Evolutionary conservation across 1,140 invertebrate genomes (phyloP).

Genomic region (Pygmarrhopalites habei): DNA sequence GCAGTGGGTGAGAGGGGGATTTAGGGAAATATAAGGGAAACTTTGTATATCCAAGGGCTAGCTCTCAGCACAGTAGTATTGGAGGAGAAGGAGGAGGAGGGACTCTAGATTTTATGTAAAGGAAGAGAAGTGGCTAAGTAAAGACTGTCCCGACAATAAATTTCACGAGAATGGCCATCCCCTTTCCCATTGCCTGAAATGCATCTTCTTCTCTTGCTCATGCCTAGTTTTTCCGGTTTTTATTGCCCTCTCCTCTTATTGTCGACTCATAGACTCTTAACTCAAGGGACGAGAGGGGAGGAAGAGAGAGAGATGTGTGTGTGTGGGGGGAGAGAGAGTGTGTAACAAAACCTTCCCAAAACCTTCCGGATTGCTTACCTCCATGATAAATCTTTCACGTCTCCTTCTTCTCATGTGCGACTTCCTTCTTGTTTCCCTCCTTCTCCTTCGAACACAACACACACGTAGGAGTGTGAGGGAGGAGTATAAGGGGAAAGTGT

Average conservation of each 20-base stretch:
- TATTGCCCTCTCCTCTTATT: constrained; percentile 4
- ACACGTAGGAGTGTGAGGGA: too few relatives aligned
- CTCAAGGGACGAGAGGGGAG: not conserved
- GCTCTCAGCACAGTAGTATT: not conserved
- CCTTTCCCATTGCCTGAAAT: not conserved
- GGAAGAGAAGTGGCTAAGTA: constrained; percentile 15
- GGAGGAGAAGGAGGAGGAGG: not conserved
- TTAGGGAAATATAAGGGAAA: too few relatives aligned
- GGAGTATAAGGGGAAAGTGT: too few relatives aligned
- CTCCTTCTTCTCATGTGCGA: not conserved
- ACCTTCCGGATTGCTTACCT: constrained; percentile 11
- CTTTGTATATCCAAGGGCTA: too few relatives aligned
- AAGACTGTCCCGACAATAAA: constrained; percentile 12
- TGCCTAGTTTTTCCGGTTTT: constrained; percentile 5
- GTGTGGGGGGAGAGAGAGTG: too few relatives aligned
- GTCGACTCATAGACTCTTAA: not conserved
- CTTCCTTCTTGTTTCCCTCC: not conserved
- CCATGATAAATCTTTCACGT: constrained; percentile 6
- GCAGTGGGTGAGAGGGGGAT: not conserved
- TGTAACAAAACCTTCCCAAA: constrained; percentile 9
- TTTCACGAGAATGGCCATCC: constrained; percentile 9
- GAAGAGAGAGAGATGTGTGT: too few relatives aligned
- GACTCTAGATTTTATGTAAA: not conserved
- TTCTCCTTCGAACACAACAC: too few relatives aligned
- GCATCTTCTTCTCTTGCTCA: constrained; percentile 3